Base-by-base conservation (phyloP, 2,113 vertebrate genomes). In the Vanacampus margaritifer region DNA sequence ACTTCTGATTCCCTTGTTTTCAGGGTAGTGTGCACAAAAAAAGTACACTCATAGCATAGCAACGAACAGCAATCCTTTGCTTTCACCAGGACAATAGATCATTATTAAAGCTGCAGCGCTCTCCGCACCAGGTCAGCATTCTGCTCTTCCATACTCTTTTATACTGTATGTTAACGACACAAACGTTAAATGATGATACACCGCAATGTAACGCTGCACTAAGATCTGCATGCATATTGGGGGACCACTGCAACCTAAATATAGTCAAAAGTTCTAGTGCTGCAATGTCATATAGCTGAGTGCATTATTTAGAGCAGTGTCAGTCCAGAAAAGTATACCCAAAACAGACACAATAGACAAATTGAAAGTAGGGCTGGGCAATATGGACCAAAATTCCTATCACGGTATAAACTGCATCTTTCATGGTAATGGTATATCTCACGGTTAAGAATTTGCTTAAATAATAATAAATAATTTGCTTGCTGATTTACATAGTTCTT, bases 201-300 rank as follows among this genome's bases (percentile, higher is more conserved):
- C 45, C 45, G 1, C 16, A 46, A 19, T 51, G 21, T 51, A n/a
- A 23, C 10, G 48, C 21, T 54, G 23, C 51, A 12, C 13, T 1
- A 10, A 54, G 12, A 26, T 54, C 10, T 54, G 23, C 65, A 36
- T 79, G 65, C 17, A 61, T 5, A 48, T 24, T 65, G 43, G 46
- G 76, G 74, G 81, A 85, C 78, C 43, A 84, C 85, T 79, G 69
- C 60, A 80, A 80, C 75, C 80, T 67, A 71, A 72, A 73, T 53
- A 53, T 53, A 54, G 23, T 54, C n/a, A 26, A 54, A 13, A 23
- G 50, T 54, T 68, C 46, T 68, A 58, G 57, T 68, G 67, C 66
- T 62, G 65, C 78, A 80, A 69, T 72, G 76, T 64, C 84, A 86
- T 72, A 61, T 65, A 58, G 72, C 54, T 16, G 61, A 76, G 72